Percentiles rank a stretch among this genome's conserved stretches.
These are phyloP conservation scores for Tortricodes alternella DNA, from an alignment of 2,888 invertebrate species.

Conservation along the genomic window DNA sequence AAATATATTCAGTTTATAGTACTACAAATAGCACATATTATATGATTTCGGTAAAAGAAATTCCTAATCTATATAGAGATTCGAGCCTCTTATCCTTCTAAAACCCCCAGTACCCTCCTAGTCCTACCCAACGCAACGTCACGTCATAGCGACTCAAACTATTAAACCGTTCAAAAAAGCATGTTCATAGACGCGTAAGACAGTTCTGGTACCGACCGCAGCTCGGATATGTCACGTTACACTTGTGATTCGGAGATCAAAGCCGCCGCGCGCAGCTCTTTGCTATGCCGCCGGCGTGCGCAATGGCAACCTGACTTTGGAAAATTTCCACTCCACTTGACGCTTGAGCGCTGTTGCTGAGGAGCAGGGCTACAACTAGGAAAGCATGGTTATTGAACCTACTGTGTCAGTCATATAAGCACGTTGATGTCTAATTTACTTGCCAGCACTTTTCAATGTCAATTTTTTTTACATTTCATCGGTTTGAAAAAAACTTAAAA, in stretches of 20 bases:
- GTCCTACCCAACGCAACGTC: too few relatives aligned
- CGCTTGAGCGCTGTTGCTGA: conserved; percentile 33
- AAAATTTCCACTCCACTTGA: conserved; percentile 67
- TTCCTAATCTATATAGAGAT: too few relatives aligned
- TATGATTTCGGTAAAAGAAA: too few relatives aligned
- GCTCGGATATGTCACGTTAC: conserved; percentile 70
- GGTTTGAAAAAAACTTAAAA: too few relatives aligned
- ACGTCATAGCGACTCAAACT: conserved; percentile 6
- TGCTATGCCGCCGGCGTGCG: conserved; percentile 57
- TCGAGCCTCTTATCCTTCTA: too few relatives aligned
- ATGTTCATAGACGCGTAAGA: conserved; percentile 66
- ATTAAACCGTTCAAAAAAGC: conserved; percentile 32
- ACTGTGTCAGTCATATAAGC: too few relatives aligned
- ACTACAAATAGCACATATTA: too few relatives aligned
- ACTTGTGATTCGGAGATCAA: conserved; percentile 65
- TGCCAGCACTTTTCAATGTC: too few relatives aligned
- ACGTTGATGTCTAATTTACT: background rate
- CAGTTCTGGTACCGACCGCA: conserved; percentile 51
- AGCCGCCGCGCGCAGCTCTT: conserved; percentile 50
- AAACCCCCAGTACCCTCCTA: too few relatives aligned
- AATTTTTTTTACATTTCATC: too few relatives aligned
- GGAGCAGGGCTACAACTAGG: background rate
- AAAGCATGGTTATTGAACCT: background rate
- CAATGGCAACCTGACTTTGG: conserved; percentile 49
- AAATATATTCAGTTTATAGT: too few relatives aligned